These are phyloP conservation scores for Brachionus paranguensis DNA, from an alignment of 1,140 invertebrate genomes.

Conservation along the genomic window DNA sequence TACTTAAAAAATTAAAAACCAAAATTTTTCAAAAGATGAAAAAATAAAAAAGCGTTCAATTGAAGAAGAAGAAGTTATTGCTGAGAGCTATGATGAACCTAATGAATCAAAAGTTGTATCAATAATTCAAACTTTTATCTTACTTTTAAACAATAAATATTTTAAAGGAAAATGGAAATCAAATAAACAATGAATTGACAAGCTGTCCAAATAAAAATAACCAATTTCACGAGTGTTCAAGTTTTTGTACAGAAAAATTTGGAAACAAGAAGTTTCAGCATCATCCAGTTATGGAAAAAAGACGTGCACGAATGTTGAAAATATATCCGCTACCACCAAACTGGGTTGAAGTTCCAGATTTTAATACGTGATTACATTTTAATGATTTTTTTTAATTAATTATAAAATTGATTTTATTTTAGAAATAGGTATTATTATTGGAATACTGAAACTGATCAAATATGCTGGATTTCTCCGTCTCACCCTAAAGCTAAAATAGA, in stretches of 20 bases:
- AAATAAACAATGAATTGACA: background rate
- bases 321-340: constrained; percentile 83
- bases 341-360: constrained; percentile 89
- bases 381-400: background rate
- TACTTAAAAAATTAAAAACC: background rate
- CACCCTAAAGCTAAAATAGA: constrained; percentile 63
- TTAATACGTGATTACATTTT: constrained; percentile 56
- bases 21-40: background rate
- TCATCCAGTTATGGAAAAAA: constrained; percentile 28
- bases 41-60: background rate
- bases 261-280: constrained; percentile 14
- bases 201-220: constrained; percentile 29
- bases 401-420: background rate
- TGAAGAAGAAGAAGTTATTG: constrained; percentile 35
- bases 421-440: constrained; percentile 82
- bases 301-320: constrained; percentile 49
- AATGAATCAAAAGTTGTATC: background rate
- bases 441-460: constrained; percentile 81
- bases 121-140: background rate
- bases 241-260: background rate
- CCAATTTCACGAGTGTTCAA: background rate
- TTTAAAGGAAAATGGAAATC: background rate
- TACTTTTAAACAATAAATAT: background rate
- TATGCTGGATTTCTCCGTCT: constrained; percentile 84
- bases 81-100: constrained; percentile 37